Percentiles rank a stretch among this genome's conserved stretches.
phyloP scores from a whole-genome alignment of 2,113 vertebrate genomes.

The Boulengeromyrus knoepffleri region DNA sequence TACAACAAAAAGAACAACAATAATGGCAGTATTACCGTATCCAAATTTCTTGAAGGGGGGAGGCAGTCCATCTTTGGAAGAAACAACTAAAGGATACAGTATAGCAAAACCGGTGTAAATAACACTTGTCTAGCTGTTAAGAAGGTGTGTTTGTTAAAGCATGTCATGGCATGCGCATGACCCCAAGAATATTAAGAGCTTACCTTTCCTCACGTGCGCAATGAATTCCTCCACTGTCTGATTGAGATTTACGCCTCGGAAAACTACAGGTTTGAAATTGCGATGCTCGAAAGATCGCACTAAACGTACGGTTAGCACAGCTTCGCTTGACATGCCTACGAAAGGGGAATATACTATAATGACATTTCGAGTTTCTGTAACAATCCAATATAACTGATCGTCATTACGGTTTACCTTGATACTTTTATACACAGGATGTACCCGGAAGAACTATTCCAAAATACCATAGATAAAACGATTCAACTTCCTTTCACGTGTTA shows the following conservation, averaged over 20 bases:
- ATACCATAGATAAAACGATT: neutral
- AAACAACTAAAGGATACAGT: constrained; percentile 62
- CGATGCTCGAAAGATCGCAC: constrained; percentile 82
- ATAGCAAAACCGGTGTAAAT: neutral
- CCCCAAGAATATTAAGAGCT: constrained; percentile 25
- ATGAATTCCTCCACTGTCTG: constrained; percentile 79
- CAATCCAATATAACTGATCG: neutral
- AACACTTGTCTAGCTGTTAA: neutral
- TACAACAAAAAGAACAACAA: neutral
- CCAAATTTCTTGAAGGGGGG: constrained; percentile 76
- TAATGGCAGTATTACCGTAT: constrained; percentile 63
- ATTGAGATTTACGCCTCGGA: constrained; percentile 62
- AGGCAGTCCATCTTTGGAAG: constrained; percentile 65
- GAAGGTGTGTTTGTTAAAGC: neutral
- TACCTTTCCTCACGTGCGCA: constrained; percentile 66
- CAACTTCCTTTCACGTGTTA: neutral
- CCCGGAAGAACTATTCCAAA: neutral
- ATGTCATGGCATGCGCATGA: neutral
- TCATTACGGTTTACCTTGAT: neutral
- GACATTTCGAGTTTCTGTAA: neutral
- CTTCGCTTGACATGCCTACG: constrained; percentile 56
- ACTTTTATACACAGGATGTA: neutral
- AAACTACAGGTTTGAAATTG: constrained; percentile 80
- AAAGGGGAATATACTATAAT: neutral
- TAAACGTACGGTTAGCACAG: constrained; percentile 77